These are phyloP conservation scores for Hanleya hanleyi DNA, from an alignment of 2,888 invertebrate species.

Conservation along the genomic window DNA sequence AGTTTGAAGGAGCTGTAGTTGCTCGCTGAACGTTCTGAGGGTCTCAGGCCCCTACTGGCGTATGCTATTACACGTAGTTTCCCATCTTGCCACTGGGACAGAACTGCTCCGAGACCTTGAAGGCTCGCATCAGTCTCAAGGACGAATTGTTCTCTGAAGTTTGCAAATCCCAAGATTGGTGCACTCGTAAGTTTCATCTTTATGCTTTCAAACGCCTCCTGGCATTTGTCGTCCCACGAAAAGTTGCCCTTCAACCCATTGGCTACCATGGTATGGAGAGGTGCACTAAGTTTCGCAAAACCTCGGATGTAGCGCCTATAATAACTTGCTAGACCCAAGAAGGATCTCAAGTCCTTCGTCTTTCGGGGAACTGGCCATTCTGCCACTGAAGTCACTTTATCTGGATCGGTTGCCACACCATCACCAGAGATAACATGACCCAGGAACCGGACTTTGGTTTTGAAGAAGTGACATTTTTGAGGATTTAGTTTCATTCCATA, in stretches of 20 bases:
- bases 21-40: slow-evolving; percentile 17
- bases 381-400: slow-evolving; percentile 15
- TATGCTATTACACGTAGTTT: too few species aligned
- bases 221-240: slow-evolving; percentile 25
- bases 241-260: slow-evolving; percentile 8
- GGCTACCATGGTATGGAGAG: slow-evolving; percentile 20
- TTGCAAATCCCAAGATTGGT: too few species aligned
- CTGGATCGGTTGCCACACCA: slow-evolving; percentile 20
- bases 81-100: too few species aligned
- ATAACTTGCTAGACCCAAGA: slow-evolving; percentile 32
- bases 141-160: too few species aligned
- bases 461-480: slow-evolving; percentile 34
- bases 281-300: slow-evolving; percentile 22
- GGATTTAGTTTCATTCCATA: slow-evolving; percentile 30
- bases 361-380: slow-evolving; percentile 26
- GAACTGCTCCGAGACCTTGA: too few species aligned
- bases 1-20: slow-evolving; percentile 37
- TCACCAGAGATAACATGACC: slow-evolving; percentile 35
- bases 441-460: slow-evolving; percentile 25
- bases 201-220: slow-evolving; percentile 28
- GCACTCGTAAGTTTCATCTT: slow-evolving; percentile 27
- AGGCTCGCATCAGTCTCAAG: too few species aligned
- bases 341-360: slow-evolving; percentile 25
- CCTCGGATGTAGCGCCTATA: slow-evolving; percentile 30
- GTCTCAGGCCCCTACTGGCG: slow-evolving; percentile 23